Conservation (phyloP, 2,113 vertebrate genomes). For the Nothobranchius furzeri region DNA sequence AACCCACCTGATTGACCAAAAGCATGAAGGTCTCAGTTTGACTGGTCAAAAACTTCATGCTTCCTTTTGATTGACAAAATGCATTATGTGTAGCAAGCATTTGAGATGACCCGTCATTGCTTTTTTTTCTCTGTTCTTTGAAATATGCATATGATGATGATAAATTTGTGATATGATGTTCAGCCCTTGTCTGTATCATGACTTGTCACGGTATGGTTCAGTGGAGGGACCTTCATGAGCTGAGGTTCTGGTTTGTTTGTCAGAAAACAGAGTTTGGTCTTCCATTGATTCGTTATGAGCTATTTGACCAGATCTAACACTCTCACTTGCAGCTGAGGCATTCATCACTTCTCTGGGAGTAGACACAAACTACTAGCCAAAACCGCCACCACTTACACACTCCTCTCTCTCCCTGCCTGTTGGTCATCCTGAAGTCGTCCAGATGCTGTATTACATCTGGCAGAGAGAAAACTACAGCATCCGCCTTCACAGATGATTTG, state of each 20-base stretch:
- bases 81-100: no score
- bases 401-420: background rate
- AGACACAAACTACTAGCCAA: background rate
- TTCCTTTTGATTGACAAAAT: no score
- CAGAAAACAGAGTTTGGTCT: background rate
- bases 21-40: no score
- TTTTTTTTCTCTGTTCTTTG: no score
- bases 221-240: conserved; percentile 22
- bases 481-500: conserved; percentile 45
- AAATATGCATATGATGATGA: no score
- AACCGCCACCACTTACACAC: background rate
- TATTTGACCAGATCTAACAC: conserved; percentile 1
- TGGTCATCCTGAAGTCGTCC: conserved; percentile 27
- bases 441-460: conserved; percentile 52
- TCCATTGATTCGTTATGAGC: background rate
- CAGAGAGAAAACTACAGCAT: conserved; percentile 44
- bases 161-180: no score
- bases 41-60: no score
- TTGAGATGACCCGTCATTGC: no score
- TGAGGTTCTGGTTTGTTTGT: conserved; percentile 10
- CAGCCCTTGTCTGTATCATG: no score
- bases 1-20: no score
- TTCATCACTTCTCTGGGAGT: background rate
- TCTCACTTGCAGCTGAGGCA: background rate
- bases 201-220: background rate